Evolutionary conservation across 2,888 invertebrate species (phyloP), one percentile per base, ranked within the genome.

Genomic region (Sphaerophoria rueppellii): DNA sequence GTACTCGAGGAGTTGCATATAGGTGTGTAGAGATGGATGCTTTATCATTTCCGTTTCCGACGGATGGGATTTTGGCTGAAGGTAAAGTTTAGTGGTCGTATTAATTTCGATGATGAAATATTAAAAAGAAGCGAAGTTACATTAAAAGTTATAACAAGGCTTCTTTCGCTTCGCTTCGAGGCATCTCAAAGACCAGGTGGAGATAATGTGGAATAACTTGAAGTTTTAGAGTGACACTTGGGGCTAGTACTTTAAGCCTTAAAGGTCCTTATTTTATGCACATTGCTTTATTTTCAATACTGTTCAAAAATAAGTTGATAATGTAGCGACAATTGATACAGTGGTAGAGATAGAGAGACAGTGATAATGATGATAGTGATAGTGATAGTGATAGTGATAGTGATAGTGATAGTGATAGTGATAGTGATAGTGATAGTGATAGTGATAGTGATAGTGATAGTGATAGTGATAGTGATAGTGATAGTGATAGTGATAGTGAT

Each of bases 61-160:
- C 7, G 4, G 14, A n/a, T n/a, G 7, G 6, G 50, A 16, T 7
- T 16, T n/a, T 11, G 58, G 35, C 54, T 63, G 58, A 52, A 58
- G 57, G 11, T 11, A 72, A 72, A 80, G 48, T 83, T 83, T 65
- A 71, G 75, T 75, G 74, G 79, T 79, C 32, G 71, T 83, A 80
- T 80, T 83, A 75, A 83, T 83, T 83, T 75, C 72, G 74, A 67
- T 75, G 75, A 69, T 76, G 67, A 80, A 76, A 80, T 83, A 80
- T 79, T 83, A 72, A 83, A 72, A 72, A 34, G 71, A 50, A 69
- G 57, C 50, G 75, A 83, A 69, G 72, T 48, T 76, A 67, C 60
- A 75, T 61, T 69, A 75, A 71, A 55, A 52, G 43, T 43, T 76
- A 24, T 24, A 54, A 48, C 11, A 35, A 40, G 58, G 24, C 60